Conservation (phyloP, 2,888 invertebrate species). For the Drosophila buzzatii region DNA sequence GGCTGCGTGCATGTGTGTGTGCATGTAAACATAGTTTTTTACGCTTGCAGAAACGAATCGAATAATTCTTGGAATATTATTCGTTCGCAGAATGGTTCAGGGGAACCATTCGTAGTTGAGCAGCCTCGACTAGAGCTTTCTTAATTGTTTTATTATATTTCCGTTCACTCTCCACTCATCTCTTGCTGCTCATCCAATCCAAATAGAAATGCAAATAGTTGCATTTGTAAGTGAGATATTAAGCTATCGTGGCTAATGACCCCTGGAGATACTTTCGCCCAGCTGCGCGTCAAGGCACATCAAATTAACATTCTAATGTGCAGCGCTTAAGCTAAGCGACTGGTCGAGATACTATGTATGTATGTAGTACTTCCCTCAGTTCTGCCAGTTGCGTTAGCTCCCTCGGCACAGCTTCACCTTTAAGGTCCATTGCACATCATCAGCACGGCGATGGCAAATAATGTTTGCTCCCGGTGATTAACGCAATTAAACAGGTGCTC, state of each 20-base stretch:
- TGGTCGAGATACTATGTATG: not conserved
- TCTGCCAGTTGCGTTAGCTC: not conserved
- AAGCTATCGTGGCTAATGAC: conserved; percentile 26
- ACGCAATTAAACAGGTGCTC: conserved; percentile 84
- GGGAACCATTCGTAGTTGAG: too few relatives aligned
- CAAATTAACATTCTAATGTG: conserved; percentile 65
- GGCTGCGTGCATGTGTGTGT: too few relatives aligned
- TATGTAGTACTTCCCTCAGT: not conserved
- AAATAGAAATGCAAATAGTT: conserved; percentile 8
- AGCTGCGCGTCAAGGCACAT: conserved; percentile 50
- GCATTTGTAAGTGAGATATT: conserved; percentile 8
- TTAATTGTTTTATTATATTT: not conserved
- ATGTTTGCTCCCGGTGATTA: conserved; percentile 81
- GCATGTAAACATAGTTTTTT: too few relatives aligned
- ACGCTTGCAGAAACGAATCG: too few relatives aligned
- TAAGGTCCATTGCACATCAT: conserved; percentile 39
- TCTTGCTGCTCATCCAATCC: not conserved
- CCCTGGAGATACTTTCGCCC: conserved; percentile 19
- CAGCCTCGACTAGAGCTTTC: too few relatives aligned
- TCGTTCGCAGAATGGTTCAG: too few relatives aligned
- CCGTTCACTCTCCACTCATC: not conserved
- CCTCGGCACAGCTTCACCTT: conserved; percentile 8
- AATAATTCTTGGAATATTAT: too few relatives aligned
- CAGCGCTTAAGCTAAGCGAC: conserved; percentile 8
- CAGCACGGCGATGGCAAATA: conserved; percentile 49